Percentiles rank a stretch among this genome's conserved stretches.
phyloP scores from a whole-genome alignment of 2,888 invertebrate genomes.

The Amphiduros pacificus region DNA sequence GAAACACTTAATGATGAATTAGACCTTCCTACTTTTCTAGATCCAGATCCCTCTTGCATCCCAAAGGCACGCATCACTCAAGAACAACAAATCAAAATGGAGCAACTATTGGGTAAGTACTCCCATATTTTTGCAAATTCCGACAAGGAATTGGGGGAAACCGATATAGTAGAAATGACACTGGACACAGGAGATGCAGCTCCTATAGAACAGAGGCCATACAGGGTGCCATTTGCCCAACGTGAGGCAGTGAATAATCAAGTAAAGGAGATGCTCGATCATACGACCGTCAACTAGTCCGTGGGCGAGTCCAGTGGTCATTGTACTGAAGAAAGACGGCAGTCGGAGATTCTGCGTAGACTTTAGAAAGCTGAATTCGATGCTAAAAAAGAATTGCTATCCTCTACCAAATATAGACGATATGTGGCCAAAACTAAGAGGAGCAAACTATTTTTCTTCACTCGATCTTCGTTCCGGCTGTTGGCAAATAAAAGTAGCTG shows the following conservation, averaged over 20 bases:
- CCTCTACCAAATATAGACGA: constrained; percentile 23
- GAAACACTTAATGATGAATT: no score
- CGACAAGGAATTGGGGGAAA: neutral
- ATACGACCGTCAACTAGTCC: neutral
- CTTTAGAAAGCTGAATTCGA: constrained; percentile 16
- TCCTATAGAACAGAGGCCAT: neutral
- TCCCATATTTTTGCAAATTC: no score
- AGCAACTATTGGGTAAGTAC: no score
- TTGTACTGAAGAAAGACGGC: neutral
- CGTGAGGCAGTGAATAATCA: neutral
- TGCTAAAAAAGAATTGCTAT: constrained; percentile 11
- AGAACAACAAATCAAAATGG: no score
- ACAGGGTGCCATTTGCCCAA: neutral
- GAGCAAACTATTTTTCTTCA: constrained; percentile 9
- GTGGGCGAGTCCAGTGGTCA: neutral
- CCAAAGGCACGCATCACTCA: no score
- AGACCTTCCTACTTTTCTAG: no score
- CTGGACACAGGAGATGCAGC: neutral
- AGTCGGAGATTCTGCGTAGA: constrained; percentile 20
- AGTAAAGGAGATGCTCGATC: neutral
- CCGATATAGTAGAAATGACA: neutral
- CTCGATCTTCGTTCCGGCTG: constrained; percentile 20
- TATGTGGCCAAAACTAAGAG: constrained; percentile 24
- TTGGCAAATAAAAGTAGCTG: constrained; percentile 18
- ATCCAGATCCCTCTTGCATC: no score